Conservation (phyloP, 2,113 vertebrate species). For the Axis porcinus region DNA sequence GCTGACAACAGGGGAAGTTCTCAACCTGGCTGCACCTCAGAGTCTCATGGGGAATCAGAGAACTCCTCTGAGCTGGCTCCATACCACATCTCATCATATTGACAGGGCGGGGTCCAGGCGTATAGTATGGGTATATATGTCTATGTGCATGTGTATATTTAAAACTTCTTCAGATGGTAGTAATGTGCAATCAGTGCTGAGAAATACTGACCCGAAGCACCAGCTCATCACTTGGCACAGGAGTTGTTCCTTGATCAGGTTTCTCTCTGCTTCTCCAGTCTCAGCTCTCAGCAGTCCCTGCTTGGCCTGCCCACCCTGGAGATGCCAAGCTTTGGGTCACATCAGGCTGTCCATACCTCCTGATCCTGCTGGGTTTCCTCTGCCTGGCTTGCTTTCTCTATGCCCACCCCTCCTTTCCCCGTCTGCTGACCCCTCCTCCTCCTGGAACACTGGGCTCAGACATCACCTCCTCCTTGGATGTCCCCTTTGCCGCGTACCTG, state of each 20-base stretch:
- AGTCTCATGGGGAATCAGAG: not conserved
- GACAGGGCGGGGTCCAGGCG: rapidly evolving
- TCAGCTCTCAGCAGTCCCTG: no score
- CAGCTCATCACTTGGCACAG: rapidly evolving
- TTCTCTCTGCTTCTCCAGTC: not conserved
- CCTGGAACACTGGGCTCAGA: not conserved
- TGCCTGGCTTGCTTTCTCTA: not conserved
- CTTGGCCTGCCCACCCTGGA: not conserved
- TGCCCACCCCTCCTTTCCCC: not conserved
- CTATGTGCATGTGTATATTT: rapidly evolving
- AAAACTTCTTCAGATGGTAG: not conserved
- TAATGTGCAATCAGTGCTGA: not conserved
- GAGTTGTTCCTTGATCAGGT: not conserved
- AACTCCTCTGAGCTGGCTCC: not conserved
- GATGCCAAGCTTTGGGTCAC: not conserved
- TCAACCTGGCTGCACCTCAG: not conserved
- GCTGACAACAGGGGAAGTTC: not conserved
- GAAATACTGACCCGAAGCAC: not conserved
- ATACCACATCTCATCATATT: not conserved
- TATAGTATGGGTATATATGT: rapidly evolving
- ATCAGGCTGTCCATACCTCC: not conserved
- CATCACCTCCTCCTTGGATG: not conserved
- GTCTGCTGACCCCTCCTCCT: not conserved
- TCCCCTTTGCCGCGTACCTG: not conserved
- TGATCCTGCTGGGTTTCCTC: not conserved